A percentile compares a stretch with the other conserved stretches of the same genome.
These are phyloP conservation scores for Marcusenius ussheri DNA, from an alignment of 2,113 vertebrate genomes.

Conservation along the genomic window DNA sequence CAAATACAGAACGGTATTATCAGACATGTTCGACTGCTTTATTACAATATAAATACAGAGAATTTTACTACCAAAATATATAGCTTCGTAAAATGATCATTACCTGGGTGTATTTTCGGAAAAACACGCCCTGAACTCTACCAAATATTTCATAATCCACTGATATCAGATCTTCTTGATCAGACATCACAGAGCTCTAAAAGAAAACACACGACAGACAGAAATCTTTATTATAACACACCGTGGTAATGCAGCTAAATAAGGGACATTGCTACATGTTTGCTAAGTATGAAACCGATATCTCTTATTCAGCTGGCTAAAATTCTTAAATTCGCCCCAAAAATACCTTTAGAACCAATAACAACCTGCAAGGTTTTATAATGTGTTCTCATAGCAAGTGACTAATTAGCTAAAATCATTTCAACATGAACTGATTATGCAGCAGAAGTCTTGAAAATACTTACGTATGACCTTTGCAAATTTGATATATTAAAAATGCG, in stretches of 20 bases:
- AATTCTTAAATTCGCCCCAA: neutral
- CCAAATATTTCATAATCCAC: slow-evolving; percentile 87
- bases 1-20: neutral
- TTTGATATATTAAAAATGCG: neutral
- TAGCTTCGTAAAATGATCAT: neutral
- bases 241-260: neutral
- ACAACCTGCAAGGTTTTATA: neutral
- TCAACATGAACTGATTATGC: neutral
- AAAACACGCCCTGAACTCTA: slow-evolving; percentile 89
- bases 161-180: slow-evolving; percentile 63
- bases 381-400: neutral
- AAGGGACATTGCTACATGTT: neutral
- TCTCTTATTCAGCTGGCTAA: neutral
- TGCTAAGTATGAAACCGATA: neutral
- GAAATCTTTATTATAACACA: neutral
- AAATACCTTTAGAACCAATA: neutral
- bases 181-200: slow-evolving; percentile 61
- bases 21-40: neutral
- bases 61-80: neutral
- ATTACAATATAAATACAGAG: neutral
- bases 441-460: neutral
- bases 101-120: slow-evolving; percentile 90
- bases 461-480: neutral
- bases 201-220: slow-evolving; percentile 12
- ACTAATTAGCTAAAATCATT: neutral